Evolutionary conservation across 2,888 invertebrate species (phyloP).

Genomic region (Netelia melanura): DNA sequence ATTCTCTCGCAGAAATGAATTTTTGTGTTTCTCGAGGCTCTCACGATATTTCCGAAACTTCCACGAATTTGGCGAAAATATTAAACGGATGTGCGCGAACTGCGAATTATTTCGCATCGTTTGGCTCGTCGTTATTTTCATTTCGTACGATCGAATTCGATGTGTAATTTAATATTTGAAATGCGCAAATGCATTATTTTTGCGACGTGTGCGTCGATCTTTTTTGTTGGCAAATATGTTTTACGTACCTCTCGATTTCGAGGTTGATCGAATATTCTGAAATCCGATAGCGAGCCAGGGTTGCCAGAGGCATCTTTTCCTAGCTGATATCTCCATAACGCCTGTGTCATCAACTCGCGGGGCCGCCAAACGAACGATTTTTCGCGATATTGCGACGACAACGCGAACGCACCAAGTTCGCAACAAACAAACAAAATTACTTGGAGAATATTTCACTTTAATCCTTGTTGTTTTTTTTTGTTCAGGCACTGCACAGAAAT

Average conservation of each 20-base stretch:
- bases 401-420: too few species aligned
- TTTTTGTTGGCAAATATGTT: not conserved
- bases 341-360: conserved; percentile 53
- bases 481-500: too few species aligned
- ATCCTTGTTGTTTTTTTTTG: too few species aligned
- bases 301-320: conserved; percentile 80
- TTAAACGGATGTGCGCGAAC: not conserved
- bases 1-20: conserved; percentile 1
- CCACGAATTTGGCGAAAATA: not conserved
- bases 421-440: too few species aligned
- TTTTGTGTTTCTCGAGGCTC: not conserved
- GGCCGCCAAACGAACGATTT: not conserved
- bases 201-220: too few species aligned
- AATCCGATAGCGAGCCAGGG: conserved; percentile 79
- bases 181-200: too few species aligned
- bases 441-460: too few species aligned
- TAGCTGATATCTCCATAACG: conserved; percentile 78
- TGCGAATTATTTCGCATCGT: too few species aligned
- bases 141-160: too few species aligned
- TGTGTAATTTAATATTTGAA: too few species aligned
- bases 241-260: conserved; percentile 77
- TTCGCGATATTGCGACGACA: not conserved
- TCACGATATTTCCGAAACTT: conserved; percentile 24
- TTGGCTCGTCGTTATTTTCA: too few species aligned
- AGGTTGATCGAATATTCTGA: conserved; percentile 70